These are phyloP conservation scores for Molossus alvarezi DNA, from an alignment of 2,797 vertebrate genomes.

Conservation along the genomic window DNA sequence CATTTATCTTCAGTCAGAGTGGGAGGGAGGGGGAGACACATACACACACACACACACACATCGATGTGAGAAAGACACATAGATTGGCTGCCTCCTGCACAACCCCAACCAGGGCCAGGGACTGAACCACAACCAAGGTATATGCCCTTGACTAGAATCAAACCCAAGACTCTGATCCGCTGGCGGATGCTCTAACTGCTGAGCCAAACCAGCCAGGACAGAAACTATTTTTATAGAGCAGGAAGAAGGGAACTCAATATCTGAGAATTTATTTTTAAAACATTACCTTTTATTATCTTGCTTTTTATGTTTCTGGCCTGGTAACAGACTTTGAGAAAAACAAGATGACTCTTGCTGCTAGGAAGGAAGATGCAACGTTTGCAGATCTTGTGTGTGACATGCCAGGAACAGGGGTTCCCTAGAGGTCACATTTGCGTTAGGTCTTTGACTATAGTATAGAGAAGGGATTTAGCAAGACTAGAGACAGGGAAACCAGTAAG, in stretches of 20 bases:
- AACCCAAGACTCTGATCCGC: too few relatives aligned
- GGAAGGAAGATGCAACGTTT: neutral
- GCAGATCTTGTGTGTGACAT: neutral
- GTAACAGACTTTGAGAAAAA: slow-evolving; percentile 29
- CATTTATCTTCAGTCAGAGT: too few relatives aligned
- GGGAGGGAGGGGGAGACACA: too few relatives aligned
- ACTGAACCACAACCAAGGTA: too few relatives aligned
- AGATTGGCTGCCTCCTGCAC: too few relatives aligned
- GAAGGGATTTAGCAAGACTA: neutral
- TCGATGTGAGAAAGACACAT: too few relatives aligned
- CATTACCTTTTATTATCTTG: neutral
- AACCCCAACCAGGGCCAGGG: too few relatives aligned
- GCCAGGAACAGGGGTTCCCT: neutral
- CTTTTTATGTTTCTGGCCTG: slow-evolving; percentile 48
- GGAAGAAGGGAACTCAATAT: neutral
- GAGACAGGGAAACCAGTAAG: neutral
- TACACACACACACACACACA: too few relatives aligned
- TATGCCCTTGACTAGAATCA: too few relatives aligned
- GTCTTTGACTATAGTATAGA: neutral
- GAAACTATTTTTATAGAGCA: slow-evolving; percentile 14
- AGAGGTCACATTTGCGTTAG: neutral
- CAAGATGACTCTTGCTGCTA: neutral
- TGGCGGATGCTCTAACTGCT: too few relatives aligned
- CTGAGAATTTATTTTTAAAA: slow-evolving; percentile 47
- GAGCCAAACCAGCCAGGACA: too few relatives aligned